Percentiles rank a stretch among this genome's conserved stretches.
These are phyloP conservation scores for Drosophila kikkawai DNA, from an alignment of 1,140 invertebrate species.

Conservation along the genomic window DNA sequence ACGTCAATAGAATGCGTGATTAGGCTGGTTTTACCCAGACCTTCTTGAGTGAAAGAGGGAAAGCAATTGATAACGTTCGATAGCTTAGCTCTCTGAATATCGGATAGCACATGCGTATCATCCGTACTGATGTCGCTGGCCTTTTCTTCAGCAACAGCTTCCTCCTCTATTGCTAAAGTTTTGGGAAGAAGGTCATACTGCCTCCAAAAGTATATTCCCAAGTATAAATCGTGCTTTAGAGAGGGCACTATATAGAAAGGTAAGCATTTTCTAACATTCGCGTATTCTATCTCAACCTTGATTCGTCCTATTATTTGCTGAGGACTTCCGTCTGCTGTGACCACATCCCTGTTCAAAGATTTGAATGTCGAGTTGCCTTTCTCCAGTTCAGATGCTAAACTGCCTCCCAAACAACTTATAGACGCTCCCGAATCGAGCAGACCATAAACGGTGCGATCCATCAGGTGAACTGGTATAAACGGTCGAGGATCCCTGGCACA, in stretches of 20 bases:
- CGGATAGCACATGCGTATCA: background rate
- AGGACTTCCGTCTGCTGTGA: background rate
- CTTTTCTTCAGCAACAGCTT: background rate
- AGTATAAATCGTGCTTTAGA: background rate
- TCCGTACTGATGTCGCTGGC: background rate
- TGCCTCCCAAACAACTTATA: slow-evolving; percentile 3
- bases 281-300: background rate
- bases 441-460: no score
- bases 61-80: background rate
- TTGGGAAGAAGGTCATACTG: slow-evolving; percentile 2
- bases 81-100: background rate
- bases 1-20: no score
- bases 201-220: slow-evolving; percentile 3
- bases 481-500: no score
- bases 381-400: background rate
- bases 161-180: background rate
- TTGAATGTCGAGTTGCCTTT: background rate
- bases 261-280: background rate
- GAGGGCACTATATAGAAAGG: background rate
- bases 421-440: no score
- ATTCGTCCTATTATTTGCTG: background rate
- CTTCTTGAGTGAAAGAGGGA: background rate
- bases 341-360: background rate
- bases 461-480: no score
- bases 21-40: background rate